Base-by-base conservation (phyloP, 2,888 invertebrate genomes). In the Tetramorium bicarinatum region DNA sequence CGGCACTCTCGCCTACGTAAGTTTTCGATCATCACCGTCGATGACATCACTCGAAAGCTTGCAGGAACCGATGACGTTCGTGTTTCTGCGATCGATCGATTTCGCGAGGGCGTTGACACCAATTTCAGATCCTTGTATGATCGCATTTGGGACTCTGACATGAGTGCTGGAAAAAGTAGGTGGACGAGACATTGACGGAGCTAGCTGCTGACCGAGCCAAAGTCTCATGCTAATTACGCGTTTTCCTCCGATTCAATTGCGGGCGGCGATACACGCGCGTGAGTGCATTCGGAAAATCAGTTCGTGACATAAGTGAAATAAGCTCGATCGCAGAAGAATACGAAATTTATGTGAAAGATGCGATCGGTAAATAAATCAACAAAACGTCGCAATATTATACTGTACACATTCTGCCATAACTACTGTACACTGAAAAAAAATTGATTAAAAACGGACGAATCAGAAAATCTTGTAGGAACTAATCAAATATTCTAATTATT, bases 141-240 rank as follows among this genome's bases (percentile, higher is more conserved):
- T 82, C 76, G 71, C 62, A 62, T 62, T 83, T 66, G 56, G 41
- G n/a, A 66, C 71, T 61, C 21, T 7, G 52, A 38, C 38, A 52
- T 8, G n/a, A 25, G 59, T 41, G 21, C 18, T 64, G 62, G 77
- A 81, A 90, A 89, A 92, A 88, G 92, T 93, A 92, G 92, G 93
- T 91, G 91, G 90, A 92, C 92, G 79, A 84, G 91, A 86, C 90
- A 89, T 87, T 83, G 90, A 90, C 88, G 88, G 90, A 49, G 90
- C 85, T 79, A 86, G 25, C 2, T 41, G 44, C 3, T 11, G 15
- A 64, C 69, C 87, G 88, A 83, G 83, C 90, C 90, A 88, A 91
- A 91, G 79, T 69, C 25, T 72, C 82, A 91, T 92, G 92, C 72
- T 91, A 91, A 92, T 91, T 59, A 18, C n/a, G 9, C n/a, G 7